phyloP scores from a whole-genome alignment of 1,140 invertebrate species.

The Anastrepha obliqua region DNA sequence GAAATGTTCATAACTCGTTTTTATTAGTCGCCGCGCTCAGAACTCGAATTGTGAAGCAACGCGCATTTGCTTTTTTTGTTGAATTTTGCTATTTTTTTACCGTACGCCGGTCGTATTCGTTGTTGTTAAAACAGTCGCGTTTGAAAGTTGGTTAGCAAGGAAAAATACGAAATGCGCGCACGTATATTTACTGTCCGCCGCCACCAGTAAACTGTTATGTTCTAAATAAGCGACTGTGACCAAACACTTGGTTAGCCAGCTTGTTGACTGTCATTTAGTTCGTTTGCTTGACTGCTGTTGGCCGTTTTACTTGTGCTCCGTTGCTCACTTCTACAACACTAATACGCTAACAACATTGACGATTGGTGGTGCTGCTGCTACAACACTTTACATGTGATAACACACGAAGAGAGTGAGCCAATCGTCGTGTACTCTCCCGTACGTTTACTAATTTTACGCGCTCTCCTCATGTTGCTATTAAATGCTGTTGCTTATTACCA shows the following conservation, averaged over 20 bases:
- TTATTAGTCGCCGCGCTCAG: not conserved
- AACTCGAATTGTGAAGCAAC: not conserved
- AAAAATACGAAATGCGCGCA: conserved; percentile 19
- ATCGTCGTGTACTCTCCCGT: not conserved
- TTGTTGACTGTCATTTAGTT: not conserved
- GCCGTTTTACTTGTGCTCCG: not conserved
- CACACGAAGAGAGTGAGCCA: not conserved
- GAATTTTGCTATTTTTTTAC: not conserved
- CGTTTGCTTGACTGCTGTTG: conserved; percentile 16
- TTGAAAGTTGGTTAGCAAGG: not conserved
- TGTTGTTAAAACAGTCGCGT: conserved; percentile 20
- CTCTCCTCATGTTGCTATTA: not conserved
- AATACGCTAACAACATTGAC: not conserved
- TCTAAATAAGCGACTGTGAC: conserved; percentile 11
- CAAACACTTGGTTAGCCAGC: not conserved
- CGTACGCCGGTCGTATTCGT: not conserved
- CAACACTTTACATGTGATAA: not conserved
- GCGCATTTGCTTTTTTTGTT: not conserved
- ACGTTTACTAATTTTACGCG: not conserved
- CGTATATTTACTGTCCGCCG: conserved; percentile 17
- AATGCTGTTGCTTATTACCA: not conserved
- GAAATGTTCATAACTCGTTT: conserved; percentile 28
- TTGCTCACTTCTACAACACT: not conserved
- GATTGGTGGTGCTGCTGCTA: not conserved
- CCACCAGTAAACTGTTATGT: conserved; percentile 9